Evolutionary conservation across 2,888 invertebrate species (phyloP).

Genomic region (Nyleta sp.): DNA sequence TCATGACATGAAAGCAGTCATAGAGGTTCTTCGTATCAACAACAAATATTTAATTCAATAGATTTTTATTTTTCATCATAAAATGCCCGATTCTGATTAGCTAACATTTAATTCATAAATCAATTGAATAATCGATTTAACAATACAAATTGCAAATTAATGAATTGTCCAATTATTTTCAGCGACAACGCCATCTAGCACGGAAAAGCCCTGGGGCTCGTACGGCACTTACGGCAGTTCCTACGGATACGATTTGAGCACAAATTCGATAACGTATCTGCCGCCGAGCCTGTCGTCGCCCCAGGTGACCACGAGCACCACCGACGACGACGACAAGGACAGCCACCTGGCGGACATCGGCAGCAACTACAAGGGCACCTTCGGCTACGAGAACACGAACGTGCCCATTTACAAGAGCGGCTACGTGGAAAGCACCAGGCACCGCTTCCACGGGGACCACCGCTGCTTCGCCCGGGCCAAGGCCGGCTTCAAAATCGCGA

Average conservation of each 20-base stretch:
- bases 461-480: slow-evolving; percentile 90
- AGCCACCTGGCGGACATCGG: slow-evolving; percentile 45
- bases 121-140: too few relatives aligned
- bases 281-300: slow-evolving; percentile 44
- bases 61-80: too few relatives aligned
- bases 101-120: too few relatives aligned
- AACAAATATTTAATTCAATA: too few relatives aligned
- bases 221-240: slow-evolving; percentile 85
- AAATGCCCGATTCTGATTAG: too few relatives aligned
- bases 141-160: too few relatives aligned
- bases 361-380: slow-evolving; percentile 69
- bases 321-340: slow-evolving; percentile 25
- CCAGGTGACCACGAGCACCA: slow-evolving; percentile 25
- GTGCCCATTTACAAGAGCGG: slow-evolving; percentile 64
- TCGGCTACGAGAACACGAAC: slow-evolving; percentile 70
- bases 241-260: slow-evolving; percentile 70
- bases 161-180: too few relatives aligned
- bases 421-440: slow-evolving; percentile 16
- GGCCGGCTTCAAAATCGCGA: slow-evolving; percentile 89
- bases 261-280: slow-evolving; percentile 66
- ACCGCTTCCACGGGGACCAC: slow-evolving; percentile 2
- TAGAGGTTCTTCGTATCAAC: too few relatives aligned
- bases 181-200: slow-evolving; percentile 20
- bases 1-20: too few relatives aligned
- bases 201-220: slow-evolving; percentile 83